Conservation (phyloP, 2,888 invertebrate genomes). For the Drosophila melanosoma region DNA sequence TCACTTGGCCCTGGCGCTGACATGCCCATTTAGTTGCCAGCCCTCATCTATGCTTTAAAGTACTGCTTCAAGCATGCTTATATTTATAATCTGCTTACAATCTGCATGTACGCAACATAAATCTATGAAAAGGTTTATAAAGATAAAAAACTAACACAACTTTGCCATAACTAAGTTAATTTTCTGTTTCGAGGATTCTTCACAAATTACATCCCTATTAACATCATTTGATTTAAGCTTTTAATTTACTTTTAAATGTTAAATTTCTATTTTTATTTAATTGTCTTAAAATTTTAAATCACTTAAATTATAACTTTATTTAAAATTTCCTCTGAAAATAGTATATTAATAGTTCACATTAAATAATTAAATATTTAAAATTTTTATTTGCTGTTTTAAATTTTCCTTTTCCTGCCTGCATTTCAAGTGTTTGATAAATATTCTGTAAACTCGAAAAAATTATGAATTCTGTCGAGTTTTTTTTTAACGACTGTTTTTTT, state of each 20-base stretch:
- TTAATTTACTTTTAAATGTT: not conserved
- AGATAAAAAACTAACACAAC: not conserved
- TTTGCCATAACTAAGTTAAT: not conserved
- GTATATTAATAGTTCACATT: too few species aligned
- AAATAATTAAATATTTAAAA: too few species aligned
- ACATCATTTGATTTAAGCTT: not conserved
- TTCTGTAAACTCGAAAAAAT: too few species aligned
- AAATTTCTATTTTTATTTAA: too few species aligned
- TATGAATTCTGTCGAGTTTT: not conserved
- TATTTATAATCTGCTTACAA: constrained; percentile 8
- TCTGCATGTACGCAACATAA: not conserved
- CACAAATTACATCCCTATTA: not conserved
- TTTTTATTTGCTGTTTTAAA: too few species aligned
- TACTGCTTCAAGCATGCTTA: constrained; percentile 2
- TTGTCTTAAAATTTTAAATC: too few species aligned
- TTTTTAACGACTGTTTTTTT: too few species aligned
- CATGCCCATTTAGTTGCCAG: constrained; percentile 40
- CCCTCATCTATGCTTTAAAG: constrained; percentile 30
- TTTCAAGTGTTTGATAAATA: too few species aligned
- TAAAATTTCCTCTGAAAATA: too few species aligned
- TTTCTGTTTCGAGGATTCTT: not conserved
- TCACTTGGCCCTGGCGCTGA: constrained; percentile 29
- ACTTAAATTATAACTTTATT: too few species aligned
- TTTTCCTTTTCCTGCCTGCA: too few species aligned
- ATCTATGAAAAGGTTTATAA: not conserved